These are phyloP conservation scores for Achlya flavicornis DNA, from an alignment of 2,888 invertebrate genomes.

Conservation along the genomic window DNA sequence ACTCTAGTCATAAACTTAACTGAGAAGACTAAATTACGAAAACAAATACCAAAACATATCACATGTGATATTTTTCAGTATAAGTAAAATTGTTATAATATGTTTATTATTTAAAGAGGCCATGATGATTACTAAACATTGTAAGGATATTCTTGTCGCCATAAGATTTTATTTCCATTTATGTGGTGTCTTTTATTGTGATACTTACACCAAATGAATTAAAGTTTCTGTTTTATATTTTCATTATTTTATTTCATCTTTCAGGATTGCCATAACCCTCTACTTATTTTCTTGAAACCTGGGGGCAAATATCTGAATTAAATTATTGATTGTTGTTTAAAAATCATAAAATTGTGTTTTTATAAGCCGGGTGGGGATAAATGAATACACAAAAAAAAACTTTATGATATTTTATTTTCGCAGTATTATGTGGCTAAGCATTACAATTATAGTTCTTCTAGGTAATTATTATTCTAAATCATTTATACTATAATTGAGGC, in stretches of 20 bases:
- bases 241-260: background rate
- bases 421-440: conserved; percentile 5
- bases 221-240: background rate
- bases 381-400: background rate
- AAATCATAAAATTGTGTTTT: no score
- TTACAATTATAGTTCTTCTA: conserved; percentile 11
- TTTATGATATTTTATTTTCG: background rate
- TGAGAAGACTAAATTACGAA: background rate
- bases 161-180: background rate
- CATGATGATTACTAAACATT: no score
- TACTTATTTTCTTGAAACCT: no score
- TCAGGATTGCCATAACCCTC: no score
- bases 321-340: no score
- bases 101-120: no score
- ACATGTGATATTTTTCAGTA: background rate
- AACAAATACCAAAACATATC: background rate
- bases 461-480: conserved; percentile 4
- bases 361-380: no score
- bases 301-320: no score
- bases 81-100: background rate
- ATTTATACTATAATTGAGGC: conserved; percentile 23
- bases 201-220: background rate
- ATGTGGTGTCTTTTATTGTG: background rate
- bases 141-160: no score
- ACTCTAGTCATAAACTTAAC: background rate